Percentiles rank a stretch among this genome's conserved stretches.
These are phyloP conservation scores for Macrosteles quadrilineatus DNA, from an alignment of 1,140 invertebrate genomes.

Conservation along the genomic window DNA sequence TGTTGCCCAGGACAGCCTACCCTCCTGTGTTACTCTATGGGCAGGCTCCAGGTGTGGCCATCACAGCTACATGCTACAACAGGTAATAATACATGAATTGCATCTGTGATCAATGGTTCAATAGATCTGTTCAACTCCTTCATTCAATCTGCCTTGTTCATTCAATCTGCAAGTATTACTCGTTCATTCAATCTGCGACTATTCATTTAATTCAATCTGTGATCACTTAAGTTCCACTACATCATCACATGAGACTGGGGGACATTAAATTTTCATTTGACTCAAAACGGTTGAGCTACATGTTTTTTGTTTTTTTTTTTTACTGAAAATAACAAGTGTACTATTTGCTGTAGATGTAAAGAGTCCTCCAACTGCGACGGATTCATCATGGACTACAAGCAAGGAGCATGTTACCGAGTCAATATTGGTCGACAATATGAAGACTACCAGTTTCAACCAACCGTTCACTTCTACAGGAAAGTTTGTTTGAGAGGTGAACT, in stretches of 20 bases:
- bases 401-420: constrained; percentile 41
- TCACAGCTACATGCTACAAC: constrained; percentile 50
- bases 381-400: constrained; percentile 43
- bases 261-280: too few relatives aligned
- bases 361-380: constrained; percentile 39
- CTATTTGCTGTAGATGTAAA: constrained; percentile 42
- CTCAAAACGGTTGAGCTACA: too few relatives aligned
- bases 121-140: neutral
- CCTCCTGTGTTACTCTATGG: constrained; percentile 45
- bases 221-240: too few relatives aligned
- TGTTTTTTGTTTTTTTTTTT: too few relatives aligned
- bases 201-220: neutral
- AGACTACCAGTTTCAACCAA: constrained; percentile 28
- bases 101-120: too few relatives aligned
- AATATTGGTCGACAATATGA: constrained; percentile 31
- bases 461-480: constrained; percentile 40
- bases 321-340: too few relatives aligned
- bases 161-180: neutral
- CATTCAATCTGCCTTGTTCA: neutral
- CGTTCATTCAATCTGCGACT: neutral
- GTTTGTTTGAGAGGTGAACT: constrained; percentile 39
- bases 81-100: constrained; percentile 38
- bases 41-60: constrained; percentile 44
- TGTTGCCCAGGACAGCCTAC: constrained; percentile 38
- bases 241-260: too few relatives aligned